phyloP scores from a whole-genome alignment of 2,888 invertebrate genomes.

The Tryphoninae sp. region DNA sequence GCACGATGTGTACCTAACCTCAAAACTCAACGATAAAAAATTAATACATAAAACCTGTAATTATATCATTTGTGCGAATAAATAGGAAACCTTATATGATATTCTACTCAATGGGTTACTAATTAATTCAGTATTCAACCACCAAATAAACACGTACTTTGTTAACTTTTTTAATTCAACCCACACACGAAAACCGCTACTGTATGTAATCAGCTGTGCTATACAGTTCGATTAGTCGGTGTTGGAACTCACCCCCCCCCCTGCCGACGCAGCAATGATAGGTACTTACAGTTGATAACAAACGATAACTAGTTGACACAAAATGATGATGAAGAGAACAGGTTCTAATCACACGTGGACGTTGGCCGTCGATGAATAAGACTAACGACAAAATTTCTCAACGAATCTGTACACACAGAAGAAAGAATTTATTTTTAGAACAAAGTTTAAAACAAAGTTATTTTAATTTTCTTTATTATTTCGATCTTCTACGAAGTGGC shows the following conservation, averaged over 20 bases:
- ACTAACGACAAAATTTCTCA: not conserved
- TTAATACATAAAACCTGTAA: too few species aligned
- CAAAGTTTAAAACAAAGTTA: not conserved
- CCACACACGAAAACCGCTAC: conserved; percentile 19
- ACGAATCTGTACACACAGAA: not conserved
- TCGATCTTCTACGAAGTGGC: not conserved
- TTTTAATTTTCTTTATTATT: not conserved
- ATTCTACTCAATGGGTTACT: not conserved
- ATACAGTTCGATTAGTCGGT: conserved; percentile 52
- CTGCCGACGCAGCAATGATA: conserved; percentile 2
- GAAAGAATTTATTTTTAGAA: conserved; percentile 4
- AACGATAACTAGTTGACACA: conserved; percentile 45
- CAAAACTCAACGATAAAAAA: too few species aligned
- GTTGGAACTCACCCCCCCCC: conserved; percentile 15
- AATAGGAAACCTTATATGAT: too few species aligned
- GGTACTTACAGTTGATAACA: conserved; percentile 43
- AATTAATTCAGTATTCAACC: not conserved
- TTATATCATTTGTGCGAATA: too few species aligned
- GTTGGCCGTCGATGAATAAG: not conserved
- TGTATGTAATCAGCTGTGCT: conserved; percentile 9
- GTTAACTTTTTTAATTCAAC: conserved; percentile 38
- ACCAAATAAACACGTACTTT: not conserved
- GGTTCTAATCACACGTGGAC: conserved; percentile 11
- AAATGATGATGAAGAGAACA: conserved; percentile 36
- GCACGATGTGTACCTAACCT: too few species aligned